phyloP scores from a whole-genome alignment of 2,888 invertebrate species.

The Diaperis boleti region DNA sequence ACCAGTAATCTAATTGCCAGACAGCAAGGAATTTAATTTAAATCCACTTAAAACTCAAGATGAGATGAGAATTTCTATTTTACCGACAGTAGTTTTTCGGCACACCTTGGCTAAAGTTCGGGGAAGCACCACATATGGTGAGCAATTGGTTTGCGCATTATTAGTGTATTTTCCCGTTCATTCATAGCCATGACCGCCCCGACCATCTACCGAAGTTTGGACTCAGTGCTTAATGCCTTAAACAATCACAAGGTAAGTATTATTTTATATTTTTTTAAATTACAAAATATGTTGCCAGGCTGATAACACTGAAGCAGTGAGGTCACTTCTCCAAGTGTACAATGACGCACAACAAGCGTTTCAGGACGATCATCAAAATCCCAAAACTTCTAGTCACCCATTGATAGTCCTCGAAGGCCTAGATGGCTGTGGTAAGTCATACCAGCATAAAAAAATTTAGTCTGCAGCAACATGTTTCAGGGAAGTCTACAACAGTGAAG shows the following conservation, averaged over 20 bases:
- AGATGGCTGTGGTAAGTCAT: slow-evolving; percentile 65
- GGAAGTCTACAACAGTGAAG: slow-evolving; percentile 64
- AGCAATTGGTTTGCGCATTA: no score
- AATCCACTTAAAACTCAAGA: no score
- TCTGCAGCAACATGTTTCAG: slow-evolving; percentile 56
- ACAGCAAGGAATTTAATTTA: no score
- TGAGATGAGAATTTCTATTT: no score
- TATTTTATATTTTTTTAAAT: background rate
- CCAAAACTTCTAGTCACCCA: slow-evolving; percentile 54
- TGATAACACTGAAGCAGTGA: slow-evolving; percentile 50
- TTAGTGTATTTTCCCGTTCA: no score
- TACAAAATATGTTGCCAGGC: slow-evolving; percentile 44
- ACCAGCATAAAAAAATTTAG: background rate
- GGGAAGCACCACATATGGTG: no score
- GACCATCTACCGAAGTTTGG: slow-evolving; percentile 39
- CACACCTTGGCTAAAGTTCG: no score
- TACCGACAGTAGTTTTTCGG: no score
- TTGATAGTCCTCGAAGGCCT: slow-evolving; percentile 67
- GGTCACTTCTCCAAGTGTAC: slow-evolving; percentile 57
- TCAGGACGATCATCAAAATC: slow-evolving; percentile 9
- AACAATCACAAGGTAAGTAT: slow-evolving; percentile 45
- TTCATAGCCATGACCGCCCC: slow-evolving; percentile 15
- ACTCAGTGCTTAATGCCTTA: slow-evolving; percentile 47
- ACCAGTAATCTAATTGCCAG: no score
- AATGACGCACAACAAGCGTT: slow-evolving; percentile 45